These are phyloP conservation scores for Capreolus pygargus DNA, from an alignment of 2,113 vertebrate genomes.

Conservation along the genomic window DNA sequence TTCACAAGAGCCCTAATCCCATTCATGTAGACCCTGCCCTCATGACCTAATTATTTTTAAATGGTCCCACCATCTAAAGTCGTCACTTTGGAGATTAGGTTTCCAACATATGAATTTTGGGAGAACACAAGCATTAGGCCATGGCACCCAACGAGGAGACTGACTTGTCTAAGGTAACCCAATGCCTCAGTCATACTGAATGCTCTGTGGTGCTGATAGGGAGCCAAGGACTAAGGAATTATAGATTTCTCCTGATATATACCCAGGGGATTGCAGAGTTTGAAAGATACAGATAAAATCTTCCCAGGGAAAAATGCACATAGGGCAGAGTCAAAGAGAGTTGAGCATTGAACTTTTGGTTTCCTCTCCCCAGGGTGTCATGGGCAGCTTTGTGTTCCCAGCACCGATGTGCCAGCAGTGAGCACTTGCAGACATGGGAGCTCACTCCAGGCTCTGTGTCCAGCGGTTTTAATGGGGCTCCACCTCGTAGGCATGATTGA, in stretches of 20 bases:
- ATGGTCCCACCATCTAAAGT: background rate
- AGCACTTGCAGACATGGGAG: background rate
- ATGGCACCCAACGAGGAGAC: background rate
- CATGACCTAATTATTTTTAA: background rate
- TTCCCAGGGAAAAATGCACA: background rate
- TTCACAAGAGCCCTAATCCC: too few species aligned
- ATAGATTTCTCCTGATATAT: background rate
- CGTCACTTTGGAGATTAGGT: background rate
- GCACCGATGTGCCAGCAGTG: background rate
- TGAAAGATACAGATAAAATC: background rate
- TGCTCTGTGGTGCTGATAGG: accelerated
- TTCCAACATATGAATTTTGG: background rate
- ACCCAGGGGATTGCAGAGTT: background rate
- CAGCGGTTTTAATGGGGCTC: background rate
- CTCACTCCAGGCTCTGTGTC: background rate
- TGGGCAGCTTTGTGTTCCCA: background rate
- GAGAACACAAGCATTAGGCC: background rate
- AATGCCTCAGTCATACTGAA: background rate
- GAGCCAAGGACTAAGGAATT: background rate
- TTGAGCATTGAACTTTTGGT: background rate
- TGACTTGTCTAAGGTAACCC: background rate
- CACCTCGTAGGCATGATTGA: background rate
- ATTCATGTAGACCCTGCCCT: too few species aligned
- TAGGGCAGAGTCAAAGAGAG: background rate
- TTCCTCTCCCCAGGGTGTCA: background rate